Evolutionary conservation across 2,888 invertebrate species (phyloP), one percentile per base, ranked within the genome.

Genomic region (Reticulitermes lucifugus): DNA sequence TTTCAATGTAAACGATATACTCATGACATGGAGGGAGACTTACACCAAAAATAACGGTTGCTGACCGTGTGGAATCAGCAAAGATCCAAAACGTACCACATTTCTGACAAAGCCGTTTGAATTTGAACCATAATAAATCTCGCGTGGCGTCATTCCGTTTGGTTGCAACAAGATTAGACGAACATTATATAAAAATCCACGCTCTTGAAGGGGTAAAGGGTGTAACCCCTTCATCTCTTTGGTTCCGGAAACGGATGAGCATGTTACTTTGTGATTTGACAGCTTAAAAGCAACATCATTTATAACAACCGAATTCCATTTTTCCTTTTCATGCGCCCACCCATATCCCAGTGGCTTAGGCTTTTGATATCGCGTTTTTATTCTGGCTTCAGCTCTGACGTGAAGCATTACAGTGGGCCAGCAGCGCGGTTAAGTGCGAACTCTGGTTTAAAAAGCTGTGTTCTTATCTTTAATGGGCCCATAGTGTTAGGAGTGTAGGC

Each of bases 221-320:
- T 65, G 73, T 73, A 73, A 73, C 73, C 73, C 73, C 41, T 73
- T 73, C 73, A 73, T 41, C 73, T 73, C 35, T 41, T 41, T 73
- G 35, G 73, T 73, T 1, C 73, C 29, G 73, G 73, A 73, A 73
- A 73, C 73, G 73, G 73, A 73, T 73, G 73, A 73, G 73, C 73
- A 73, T 73, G 73, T 73, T 73, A 73, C 73, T 73, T 73, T 73
- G 41, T 73, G 73, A 73, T 73, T 73, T 73, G 73, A 73, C 73
- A 35, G 73, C 73, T 73, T 73, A 73, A 73, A 73, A 73, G 73
- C 73, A 73, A 41, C 35, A 73, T 73, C 73, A 73, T 73, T 73
- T 73, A 73, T 73, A 73, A 21, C 73, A 73, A 41, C 29, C 41
- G 25, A 73, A 73, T 2, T 10, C 21, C 41, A 41, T 73, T 73